Percentiles rank a stretch among this genome's conserved stretches.
phyloP scores from a whole-genome alignment of 2,888 invertebrate genomes.

The Lissonota sp. region DNA sequence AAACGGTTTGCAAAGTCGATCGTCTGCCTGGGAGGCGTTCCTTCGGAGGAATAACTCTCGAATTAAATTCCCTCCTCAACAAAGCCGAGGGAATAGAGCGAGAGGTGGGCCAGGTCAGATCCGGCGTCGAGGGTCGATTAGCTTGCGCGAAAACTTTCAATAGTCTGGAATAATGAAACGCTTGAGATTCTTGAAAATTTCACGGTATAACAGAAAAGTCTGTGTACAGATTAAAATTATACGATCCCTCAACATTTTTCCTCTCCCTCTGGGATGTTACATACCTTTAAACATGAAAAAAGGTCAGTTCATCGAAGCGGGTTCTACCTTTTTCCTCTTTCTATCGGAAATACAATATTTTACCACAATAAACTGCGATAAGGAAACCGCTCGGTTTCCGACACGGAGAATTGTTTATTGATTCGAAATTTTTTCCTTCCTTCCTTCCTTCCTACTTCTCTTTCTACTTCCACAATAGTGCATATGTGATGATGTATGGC shows the following conservation, averaged over 20 bases:
- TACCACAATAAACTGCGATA: conserved; percentile 19
- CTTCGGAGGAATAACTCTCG: conserved; percentile 20
- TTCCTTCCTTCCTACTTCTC: not conserved
- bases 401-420: not conserved
- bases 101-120: conserved; percentile 4
- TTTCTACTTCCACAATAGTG: conserved; percentile 5
- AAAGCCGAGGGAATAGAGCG: not conserved
- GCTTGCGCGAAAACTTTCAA: conserved; percentile 19
- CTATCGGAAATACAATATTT: not conserved
- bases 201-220: not conserved
- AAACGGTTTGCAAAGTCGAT: conserved; percentile 43
- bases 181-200: conserved; percentile 1
- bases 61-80: conserved; percentile 42
- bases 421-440: conserved; percentile 3
- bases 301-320: no score
- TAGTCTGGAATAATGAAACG: conserved; percentile 8
- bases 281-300: no score
- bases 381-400: conserved; percentile 37
- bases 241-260: no score
- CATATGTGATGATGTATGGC: not conserved
- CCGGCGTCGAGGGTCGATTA: conserved; percentile 12
- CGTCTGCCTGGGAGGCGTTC: conserved; percentile 21
- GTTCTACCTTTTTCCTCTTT: no score
- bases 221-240: no score
- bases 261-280: no score